A percentile compares a stretch with the other conserved stretches of the same genome.
phyloP scores from a whole-genome alignment of 2,797 vertebrate species.

The Oreochromis grahami region DNA sequence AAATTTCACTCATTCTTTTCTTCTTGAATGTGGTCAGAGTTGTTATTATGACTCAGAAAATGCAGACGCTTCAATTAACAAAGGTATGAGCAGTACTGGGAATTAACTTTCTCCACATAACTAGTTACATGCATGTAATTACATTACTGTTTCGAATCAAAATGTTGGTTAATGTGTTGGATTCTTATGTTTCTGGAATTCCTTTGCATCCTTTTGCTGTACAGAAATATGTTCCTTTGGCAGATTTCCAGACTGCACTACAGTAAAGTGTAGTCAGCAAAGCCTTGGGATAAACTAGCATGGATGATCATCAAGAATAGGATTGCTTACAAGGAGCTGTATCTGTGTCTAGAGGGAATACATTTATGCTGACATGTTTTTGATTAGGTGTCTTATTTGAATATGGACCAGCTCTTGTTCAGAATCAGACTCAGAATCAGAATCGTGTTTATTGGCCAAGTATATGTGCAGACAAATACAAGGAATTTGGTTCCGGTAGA shows the following conservation, averaged over 20 bases:
- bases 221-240: neutral
- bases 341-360: neutral
- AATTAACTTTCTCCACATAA: neutral
- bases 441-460: too few relatives aligned
- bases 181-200: neutral
- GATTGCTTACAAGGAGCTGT: neutral
- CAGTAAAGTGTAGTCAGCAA: neutral
- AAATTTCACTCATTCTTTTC: slow-evolving; percentile 20
- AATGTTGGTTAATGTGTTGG: neutral
- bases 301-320: neutral
- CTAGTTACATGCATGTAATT: neutral
- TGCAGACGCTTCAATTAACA: neutral
- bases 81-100: neutral
- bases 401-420: neutral
- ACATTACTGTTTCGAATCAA: neutral
- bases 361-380: neutral
- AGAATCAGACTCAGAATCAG: too few relatives aligned
- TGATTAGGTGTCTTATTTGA: neutral
- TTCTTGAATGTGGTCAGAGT: slow-evolving; percentile 17
- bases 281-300: neutral
- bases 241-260: neutral
- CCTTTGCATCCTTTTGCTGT: neutral
- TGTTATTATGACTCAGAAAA: slow-evolving; percentile 8
- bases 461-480: too few relatives aligned
- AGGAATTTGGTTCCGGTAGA: too few relatives aligned